Base-by-base conservation (phyloP, 2,113 vertebrate species). In the Ornithorhynchus anatinus region DNA sequence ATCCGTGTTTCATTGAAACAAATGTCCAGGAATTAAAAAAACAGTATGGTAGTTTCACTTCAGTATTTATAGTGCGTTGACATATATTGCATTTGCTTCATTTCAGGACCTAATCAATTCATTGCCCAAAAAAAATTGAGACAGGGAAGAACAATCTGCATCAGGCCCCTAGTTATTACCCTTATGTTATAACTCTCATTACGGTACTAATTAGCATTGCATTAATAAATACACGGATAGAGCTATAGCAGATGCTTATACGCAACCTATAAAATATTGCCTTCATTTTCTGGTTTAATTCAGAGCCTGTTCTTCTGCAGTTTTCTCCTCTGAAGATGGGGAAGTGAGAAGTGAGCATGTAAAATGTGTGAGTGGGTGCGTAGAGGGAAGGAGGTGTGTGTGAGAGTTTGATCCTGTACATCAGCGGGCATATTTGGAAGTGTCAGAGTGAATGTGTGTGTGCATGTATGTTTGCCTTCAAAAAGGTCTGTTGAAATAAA, bases 171-270 rank as follows among this genome's bases (percentile, higher is more conserved):
- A 1, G 71, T 51, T 81, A 68, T 79, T 79, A 65, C 33, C 80
- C 68, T 82, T 53, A 69, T 75, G 36, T 80, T 83, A 59, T 48
- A 81, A 61, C 12, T 51, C 67, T 89, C 85, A 86, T 87, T 90
- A 72, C 35, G 63, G 68, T 37, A 62, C 48, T 69, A 73, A 81
- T 89, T 82, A 88, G 29, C 47, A 38, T 10, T 12, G 4, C 45
- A 23, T 56, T 89, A 86, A 80, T 80, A 84, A 80, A 80, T 31
- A 38, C 36, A 20, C 27, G 50, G 63, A 54, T 12, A 37, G 13
- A 9, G 23, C 68, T 65, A 20, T 16, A 47, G 23, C 43, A 68
- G 50, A 63, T 56, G 59, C 27, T 75, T 47, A 32, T 25, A 40
- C 23, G 48, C 20, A 32, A 42, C 52, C 45, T 63, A 35, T 39